phyloP scores from a whole-genome alignment of 1,140 invertebrate genomes.

The Drosophila nigrodunni region DNA sequence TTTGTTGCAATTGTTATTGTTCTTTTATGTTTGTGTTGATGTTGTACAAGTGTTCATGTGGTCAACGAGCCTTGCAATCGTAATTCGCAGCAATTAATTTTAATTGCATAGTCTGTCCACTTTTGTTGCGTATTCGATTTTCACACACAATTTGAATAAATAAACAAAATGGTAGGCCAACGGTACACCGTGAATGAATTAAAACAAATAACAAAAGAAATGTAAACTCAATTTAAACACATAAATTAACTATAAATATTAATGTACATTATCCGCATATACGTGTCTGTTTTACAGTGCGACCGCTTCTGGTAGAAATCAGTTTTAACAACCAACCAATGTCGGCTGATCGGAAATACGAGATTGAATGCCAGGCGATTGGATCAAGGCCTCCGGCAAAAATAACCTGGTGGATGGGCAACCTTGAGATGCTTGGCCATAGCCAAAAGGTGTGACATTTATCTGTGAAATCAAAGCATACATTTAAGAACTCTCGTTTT shows the following conservation, averaged over 20 bases:
- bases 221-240: constrained; percentile 75
- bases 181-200: constrained; percentile 11
- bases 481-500: not conserved
- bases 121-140: constrained; percentile 78
- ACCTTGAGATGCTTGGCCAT: constrained; percentile 86
- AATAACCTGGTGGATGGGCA: constrained; percentile 93
- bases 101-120: constrained; percentile 76
- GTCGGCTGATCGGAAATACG: constrained; percentile 91
- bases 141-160: constrained; percentile 82
- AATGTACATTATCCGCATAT: constrained; percentile 47
- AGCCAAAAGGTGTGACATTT: constrained; percentile 71
- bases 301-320: constrained; percentile 91
- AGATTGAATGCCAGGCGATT: constrained; percentile 91
- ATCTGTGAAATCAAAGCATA: not conserved
- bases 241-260: constrained; percentile 79
- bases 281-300: constrained; percentile 87
- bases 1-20: constrained; percentile 14
- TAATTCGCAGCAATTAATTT: constrained; percentile 81
- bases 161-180: constrained; percentile 66
- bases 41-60: constrained; percentile 26
- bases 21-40: constrained; percentile 19
- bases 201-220: constrained; percentile 25
- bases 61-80: constrained; percentile 48
- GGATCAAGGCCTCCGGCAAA: constrained; percentile 92
- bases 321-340: constrained; percentile 91